These are phyloP conservation scores for Coenonympha arcania DNA, from an alignment of 2,888 invertebrate species.

Conservation along the genomic window DNA sequence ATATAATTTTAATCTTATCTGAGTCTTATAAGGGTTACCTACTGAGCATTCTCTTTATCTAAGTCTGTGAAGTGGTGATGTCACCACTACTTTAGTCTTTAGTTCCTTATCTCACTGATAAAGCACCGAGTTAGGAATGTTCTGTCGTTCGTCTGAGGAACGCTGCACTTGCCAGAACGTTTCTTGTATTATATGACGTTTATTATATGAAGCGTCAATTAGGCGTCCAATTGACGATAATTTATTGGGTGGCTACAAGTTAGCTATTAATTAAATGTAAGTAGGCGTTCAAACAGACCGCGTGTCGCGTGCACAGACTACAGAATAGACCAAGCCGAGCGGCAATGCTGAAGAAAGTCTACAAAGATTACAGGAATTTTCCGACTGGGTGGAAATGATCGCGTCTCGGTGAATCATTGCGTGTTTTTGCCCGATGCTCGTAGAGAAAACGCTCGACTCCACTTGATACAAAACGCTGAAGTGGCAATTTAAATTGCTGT, in stretches of 20 bases:
- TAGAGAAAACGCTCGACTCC: constrained; percentile 49
- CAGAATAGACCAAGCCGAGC: constrained; percentile 39
- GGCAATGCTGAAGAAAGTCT: constrained; percentile 63
- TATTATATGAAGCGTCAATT: constrained; percentile 23
- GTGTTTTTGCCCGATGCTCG: constrained; percentile 50
- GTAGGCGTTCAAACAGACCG: constrained; percentile 30
- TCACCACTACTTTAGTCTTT: constrained; percentile 57
- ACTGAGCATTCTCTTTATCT: constrained; percentile 67
- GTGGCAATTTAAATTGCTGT: constrained; percentile 25
- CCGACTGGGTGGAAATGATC: constrained; percentile 68
- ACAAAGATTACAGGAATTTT: constrained; percentile 68
- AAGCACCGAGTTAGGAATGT: constrained; percentile 53
- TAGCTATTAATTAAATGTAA: constrained; percentile 23
- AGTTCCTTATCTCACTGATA: constrained; percentile 68
- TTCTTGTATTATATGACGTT: constrained; percentile 22
- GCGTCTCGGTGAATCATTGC: constrained; percentile 65
- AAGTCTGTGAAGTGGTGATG: constrained; percentile 59
- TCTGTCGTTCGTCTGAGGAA: constrained; percentile 31
- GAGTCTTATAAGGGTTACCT: constrained; percentile 47
- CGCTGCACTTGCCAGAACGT: constrained; percentile 21
- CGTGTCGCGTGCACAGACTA: constrained; percentile 54
- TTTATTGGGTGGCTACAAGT: constrained; percentile 15
- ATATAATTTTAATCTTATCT: constrained; percentile 35
- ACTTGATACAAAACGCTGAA: constrained; percentile 25
- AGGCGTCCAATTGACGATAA: constrained; percentile 17